Conservation (phyloP, 2,113 vertebrate species). For the Propithecus coquereli region DNA sequence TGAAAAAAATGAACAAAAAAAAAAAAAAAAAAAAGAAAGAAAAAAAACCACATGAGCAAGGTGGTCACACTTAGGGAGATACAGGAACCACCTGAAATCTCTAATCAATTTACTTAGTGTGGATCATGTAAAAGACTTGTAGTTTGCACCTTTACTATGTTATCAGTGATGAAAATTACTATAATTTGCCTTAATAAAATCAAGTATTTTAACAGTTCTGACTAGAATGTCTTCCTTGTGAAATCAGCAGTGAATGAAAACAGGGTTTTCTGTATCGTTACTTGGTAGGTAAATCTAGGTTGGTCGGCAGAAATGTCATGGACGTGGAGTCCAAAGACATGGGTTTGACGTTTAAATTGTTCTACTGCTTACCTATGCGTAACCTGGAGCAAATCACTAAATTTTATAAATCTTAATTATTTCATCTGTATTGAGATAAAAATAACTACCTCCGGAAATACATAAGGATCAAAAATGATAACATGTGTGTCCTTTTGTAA, state of each 20-base stretch:
- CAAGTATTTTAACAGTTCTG: background rate
- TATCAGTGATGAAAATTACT: background rate
- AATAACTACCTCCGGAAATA: background rate
- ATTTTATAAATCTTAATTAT: background rate
- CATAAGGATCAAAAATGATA: background rate
- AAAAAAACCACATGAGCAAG: background rate
- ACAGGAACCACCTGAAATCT: background rate
- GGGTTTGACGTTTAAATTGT: background rate
- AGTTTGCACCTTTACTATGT: background rate
- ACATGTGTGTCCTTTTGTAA: background rate
- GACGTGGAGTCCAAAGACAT: background rate
- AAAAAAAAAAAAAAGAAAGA: background rate
- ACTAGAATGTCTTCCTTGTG: background rate
- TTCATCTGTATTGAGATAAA: background rate
- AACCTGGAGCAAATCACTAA: background rate
- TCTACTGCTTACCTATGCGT: background rate
- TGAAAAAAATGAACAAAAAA: background rate
- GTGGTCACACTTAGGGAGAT: background rate
- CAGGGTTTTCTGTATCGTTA: background rate
- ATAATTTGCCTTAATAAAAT: background rate
- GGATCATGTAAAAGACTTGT: background rate
- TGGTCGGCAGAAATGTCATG: background rate
- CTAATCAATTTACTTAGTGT: background rate
- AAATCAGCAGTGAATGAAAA: background rate
- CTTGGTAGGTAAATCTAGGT: background rate